phyloP scores from a whole-genome alignment of 2,888 invertebrate genomes.

The Oscheius sp. region DNA sequence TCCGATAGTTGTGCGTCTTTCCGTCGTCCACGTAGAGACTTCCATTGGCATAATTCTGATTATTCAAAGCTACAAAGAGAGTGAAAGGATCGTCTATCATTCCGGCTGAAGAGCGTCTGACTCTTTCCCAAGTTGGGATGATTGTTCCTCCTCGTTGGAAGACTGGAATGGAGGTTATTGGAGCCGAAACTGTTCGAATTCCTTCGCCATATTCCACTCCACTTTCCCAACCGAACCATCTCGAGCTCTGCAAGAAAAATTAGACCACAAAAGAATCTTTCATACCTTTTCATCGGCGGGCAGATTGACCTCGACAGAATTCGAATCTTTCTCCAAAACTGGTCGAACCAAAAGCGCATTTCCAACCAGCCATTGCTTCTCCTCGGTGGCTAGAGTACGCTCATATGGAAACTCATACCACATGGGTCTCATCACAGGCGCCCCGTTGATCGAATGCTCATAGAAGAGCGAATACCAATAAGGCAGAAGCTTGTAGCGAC shows the following conservation, averaged over 20 bases:
- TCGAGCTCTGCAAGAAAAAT: slow-evolving; percentile 29
- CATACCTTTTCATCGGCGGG: slow-evolving; percentile 77
- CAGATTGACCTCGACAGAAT: slow-evolving; percentile 84
- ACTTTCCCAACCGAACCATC: slow-evolving; percentile 56
- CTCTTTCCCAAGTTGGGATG: slow-evolving; percentile 86
- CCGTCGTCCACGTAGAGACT: slow-evolving; percentile 91
- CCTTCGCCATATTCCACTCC: slow-evolving; percentile 39
- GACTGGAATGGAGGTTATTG: slow-evolving; percentile 78
- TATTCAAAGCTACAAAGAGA: slow-evolving; percentile 83
- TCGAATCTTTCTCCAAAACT: slow-evolving; percentile 82
- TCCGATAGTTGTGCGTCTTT: slow-evolving; percentile 81
- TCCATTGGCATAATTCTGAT: slow-evolving; percentile 76
- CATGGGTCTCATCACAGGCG: slow-evolving; percentile 88
- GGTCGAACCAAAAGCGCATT: slow-evolving; percentile 84
- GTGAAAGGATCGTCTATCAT: slow-evolving; percentile 89
- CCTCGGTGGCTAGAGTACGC: slow-evolving; percentile 81
- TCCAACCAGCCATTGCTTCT: slow-evolving; percentile 76
- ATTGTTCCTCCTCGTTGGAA: slow-evolving; percentile 91
- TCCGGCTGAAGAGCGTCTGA: slow-evolving; percentile 80
- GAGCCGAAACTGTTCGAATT: slow-evolving; percentile 39
- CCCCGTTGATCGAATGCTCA: slow-evolving; percentile 84
- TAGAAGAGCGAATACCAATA: slow-evolving; percentile 90
- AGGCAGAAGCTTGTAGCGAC: slow-evolving; percentile 88
- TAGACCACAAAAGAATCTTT: neutral
- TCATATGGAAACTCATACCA: slow-evolving; percentile 90